Base-by-base conservation (phyloP, 1,140 invertebrate genomes). In the Drosophila quadrilineata region DNA sequence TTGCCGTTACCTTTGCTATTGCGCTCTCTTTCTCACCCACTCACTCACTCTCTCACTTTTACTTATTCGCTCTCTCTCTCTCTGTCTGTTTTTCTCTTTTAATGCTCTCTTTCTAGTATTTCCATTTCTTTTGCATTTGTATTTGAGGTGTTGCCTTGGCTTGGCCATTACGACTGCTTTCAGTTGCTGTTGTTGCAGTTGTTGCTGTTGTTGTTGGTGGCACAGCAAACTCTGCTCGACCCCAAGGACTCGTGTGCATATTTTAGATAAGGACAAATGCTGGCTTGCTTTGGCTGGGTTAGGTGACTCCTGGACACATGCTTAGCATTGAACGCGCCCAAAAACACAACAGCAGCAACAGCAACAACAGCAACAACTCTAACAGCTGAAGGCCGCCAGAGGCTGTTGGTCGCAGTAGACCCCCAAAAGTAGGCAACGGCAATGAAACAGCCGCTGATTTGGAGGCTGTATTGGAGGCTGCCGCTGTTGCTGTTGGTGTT, bases 181-280 rank as follows among this genome's bases (percentile, higher is more conserved):
- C n/a, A n/a, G n/a, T 57, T 36, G 49, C 22, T 36, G n/a, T 56
- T 31, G 16, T 17, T 45, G 4, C 16, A 19, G 16, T 48, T 38
- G 31, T 48, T 40, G 28, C 21, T 49, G 14, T 21, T 21, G n/a
- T 33, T 31, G 31, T 22, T 1, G 70, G 72, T n/a, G n/a, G n/a
- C n/a, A n/a, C n/a, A n/a, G n/a, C n/a, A 57, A 76, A 77, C 69
- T 62, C 22, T 46, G 68, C 69, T 50, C 48, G 77, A 26, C 49
- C 57, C 67, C 80, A 85, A 85, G 79, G 80, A 58, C 75, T 65
- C 53, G 46, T 77, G 67, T 85, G 79, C 79, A 85, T 85, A 85
- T 85, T 84, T 85, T 72, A 85, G 79, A 85, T 85, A 85, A 85
- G 79, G 79, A 71, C 80, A 85, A 85, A 79, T 85, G 71, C 65